Conservation (phyloP, 2,888 invertebrate genomes). For the Panopea generosa region DNA sequence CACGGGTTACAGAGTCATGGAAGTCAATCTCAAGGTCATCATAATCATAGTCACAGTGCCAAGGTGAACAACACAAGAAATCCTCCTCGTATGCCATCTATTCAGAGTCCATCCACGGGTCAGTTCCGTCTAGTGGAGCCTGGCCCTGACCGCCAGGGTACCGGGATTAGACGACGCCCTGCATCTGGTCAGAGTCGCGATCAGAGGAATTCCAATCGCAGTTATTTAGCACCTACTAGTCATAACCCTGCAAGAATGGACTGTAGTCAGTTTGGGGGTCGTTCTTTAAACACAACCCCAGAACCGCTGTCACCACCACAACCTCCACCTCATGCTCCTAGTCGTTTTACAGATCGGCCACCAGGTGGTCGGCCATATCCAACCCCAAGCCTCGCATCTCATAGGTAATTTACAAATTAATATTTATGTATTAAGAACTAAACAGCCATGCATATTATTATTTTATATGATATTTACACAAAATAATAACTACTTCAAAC, state of each 20-base stretch:
- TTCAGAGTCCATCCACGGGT: conserved; percentile 44
- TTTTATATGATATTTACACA: no score
- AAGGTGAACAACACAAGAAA: conserved; percentile 57
- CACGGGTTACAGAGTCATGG: conserved; percentile 21
- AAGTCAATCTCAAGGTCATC: neutral
- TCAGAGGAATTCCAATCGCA: conserved; percentile 19
- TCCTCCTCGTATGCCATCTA: conserved; percentile 58
- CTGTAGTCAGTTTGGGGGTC: conserved; percentile 19
- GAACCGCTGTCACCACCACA: conserved; percentile 52
- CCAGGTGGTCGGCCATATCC: conserved; percentile 47
- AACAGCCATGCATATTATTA: no score
- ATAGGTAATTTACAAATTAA: conserved; percentile 24
- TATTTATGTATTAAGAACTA: neutral
- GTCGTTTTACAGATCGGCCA: conserved; percentile 49
- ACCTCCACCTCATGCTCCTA: conserved; percentile 18
- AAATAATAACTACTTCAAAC: no score
- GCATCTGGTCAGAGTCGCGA: conserved; percentile 17
- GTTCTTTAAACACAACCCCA: conserved; percentile 54
- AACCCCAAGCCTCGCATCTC: conserved; percentile 33
- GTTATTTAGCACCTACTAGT: conserved; percentile 45
- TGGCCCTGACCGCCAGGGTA: conserved; percentile 7
- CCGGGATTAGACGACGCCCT: conserved; percentile 8
- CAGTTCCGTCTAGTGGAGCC: conserved; percentile 41
- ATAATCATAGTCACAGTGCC: conserved; percentile 14
- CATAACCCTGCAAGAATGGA: conserved; percentile 33